These are phyloP conservation scores for Aphelinus atriplicis DNA, from an alignment of 1,140 invertebrate species.

Conservation along the genomic window DNA sequence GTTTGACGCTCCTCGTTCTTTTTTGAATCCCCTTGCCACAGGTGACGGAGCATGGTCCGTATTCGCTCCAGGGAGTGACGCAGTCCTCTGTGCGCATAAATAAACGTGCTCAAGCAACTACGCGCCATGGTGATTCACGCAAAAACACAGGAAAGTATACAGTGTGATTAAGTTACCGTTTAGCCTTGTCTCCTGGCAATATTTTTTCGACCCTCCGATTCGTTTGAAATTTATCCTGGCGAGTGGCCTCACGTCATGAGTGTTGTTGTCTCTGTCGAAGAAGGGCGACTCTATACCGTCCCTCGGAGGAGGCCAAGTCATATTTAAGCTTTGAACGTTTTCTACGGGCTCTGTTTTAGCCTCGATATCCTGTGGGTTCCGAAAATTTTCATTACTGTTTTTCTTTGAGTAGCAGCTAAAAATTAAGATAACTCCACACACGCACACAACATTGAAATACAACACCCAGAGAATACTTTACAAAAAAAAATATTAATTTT, in stretches of 20 bases:
- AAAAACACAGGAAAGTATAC: too few species aligned
- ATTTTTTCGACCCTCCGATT: conserved; percentile 88
- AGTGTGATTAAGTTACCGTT: not conserved
- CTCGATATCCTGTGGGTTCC: conserved; percentile 76
- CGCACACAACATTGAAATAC: too few species aligned
- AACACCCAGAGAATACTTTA: too few species aligned
- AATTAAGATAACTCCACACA: not conserved
- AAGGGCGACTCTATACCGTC: conserved; percentile 90
- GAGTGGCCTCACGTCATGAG: conserved; percentile 88
- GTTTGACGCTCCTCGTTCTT: conserved; percentile 71
- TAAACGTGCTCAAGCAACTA: not conserved
- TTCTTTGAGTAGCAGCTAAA: not conserved
- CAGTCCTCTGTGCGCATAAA: conserved; percentile 5
- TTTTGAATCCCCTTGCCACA: conserved; percentile 81
- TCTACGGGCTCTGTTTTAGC: conserved; percentile 83
- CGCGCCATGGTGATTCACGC: too few species aligned
- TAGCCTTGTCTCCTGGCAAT: conserved; percentile 69
- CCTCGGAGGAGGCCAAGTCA: conserved; percentile 77
- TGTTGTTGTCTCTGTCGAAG: conserved; percentile 75
- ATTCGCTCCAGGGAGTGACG: conserved; percentile 74
- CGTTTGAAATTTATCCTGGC: conserved; percentile 83
- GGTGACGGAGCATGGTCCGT: conserved; percentile 80
- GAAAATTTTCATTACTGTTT: conserved; percentile 3
- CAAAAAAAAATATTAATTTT: too few species aligned
- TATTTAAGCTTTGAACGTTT: conserved; percentile 84